Percentiles rank a stretch among this genome's conserved stretches.
These are phyloP conservation scores for Morone chrysops DNA, from an alignment of 2,113 vertebrate species.

Conservation along the genomic window DNA sequence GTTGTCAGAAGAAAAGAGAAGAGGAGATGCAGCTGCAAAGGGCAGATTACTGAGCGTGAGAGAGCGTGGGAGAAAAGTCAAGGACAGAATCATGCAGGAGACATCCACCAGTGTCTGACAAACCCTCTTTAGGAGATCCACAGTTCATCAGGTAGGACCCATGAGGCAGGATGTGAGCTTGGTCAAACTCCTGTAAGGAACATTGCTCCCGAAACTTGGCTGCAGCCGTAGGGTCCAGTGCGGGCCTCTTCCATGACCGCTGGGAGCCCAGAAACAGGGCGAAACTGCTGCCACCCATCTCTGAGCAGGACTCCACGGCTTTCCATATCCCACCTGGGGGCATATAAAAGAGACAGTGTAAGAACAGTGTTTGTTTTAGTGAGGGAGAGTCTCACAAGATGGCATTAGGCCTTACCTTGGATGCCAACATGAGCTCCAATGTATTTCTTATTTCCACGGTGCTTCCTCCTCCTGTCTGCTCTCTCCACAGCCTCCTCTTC, in stretches of 20 bases:
- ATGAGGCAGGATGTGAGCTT: conserved; percentile 83
- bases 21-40: background rate
- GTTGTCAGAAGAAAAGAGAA: conserved; percentile 1
- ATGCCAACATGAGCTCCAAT: conserved; percentile 84
- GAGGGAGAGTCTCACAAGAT: background rate
- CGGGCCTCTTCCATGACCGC: conserved; percentile 82
- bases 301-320: conserved; percentile 78
- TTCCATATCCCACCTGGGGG: conserved; percentile 86
- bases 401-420: conserved; percentile 75
- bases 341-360: background rate
- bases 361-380: background rate
- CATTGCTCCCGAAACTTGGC: conserved; percentile 79
- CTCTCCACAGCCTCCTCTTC: conserved; percentile 28
- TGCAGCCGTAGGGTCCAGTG: conserved; percentile 76
- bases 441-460: conserved; percentile 72
- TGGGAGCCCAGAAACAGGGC: conserved; percentile 86
- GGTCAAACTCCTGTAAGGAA: conserved; percentile 68
- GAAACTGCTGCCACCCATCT: conserved; percentile 81
- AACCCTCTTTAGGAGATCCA: conserved; percentile 85
- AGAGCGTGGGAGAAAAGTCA: background rate
- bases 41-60: background rate
- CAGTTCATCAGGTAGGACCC: conserved; percentile 89
- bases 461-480: conserved; percentile 24
- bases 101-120: conserved; percentile 19
- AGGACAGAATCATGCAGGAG: background rate